Conservation (phyloP, 2,888 invertebrate genomes). For the Temnothorax rugatulus region DNA sequence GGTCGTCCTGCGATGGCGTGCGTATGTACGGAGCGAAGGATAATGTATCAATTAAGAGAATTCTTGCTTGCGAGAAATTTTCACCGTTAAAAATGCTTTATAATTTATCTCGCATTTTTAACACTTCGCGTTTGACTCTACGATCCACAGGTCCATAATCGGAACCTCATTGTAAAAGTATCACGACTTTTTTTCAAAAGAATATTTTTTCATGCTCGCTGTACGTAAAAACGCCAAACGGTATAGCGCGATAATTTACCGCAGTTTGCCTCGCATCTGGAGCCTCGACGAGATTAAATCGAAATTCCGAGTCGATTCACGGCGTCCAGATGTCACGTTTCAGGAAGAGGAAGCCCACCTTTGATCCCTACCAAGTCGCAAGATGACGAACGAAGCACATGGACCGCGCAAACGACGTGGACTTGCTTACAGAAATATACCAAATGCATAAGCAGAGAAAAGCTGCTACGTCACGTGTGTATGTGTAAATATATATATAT, state of each 20-base stretch:
- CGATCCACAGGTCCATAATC: neutral
- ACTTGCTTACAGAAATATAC: slow-evolving; percentile 18
- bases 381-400: slow-evolving; percentile 37
- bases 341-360: slow-evolving; percentile 50
- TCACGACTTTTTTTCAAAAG: neutral
- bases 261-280: slow-evolving; percentile 40
- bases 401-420: neutral
- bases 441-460: neutral
- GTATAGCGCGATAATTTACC: slow-evolving; percentile 28
- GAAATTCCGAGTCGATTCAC: slow-evolving; percentile 46
- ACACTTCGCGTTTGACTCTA: neutral
- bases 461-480: too few relatives aligned
- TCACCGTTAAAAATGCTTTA: neutral
- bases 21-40: slow-evolving; percentile 18
- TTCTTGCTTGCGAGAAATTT: neutral
- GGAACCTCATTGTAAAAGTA: neutral
- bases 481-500: too few relatives aligned
- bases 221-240: neutral
- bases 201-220: neutral
- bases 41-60: slow-evolving; percentile 35
- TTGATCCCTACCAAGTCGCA: slow-evolving; percentile 50
- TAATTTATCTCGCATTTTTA: neutral
- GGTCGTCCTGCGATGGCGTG: slow-evolving; percentile 43
- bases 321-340: slow-evolving; percentile 54
- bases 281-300: slow-evolving; percentile 48